Base-by-base conservation (phyloP, 2,888 invertebrate species). In the Oscheius sp. region DNA sequence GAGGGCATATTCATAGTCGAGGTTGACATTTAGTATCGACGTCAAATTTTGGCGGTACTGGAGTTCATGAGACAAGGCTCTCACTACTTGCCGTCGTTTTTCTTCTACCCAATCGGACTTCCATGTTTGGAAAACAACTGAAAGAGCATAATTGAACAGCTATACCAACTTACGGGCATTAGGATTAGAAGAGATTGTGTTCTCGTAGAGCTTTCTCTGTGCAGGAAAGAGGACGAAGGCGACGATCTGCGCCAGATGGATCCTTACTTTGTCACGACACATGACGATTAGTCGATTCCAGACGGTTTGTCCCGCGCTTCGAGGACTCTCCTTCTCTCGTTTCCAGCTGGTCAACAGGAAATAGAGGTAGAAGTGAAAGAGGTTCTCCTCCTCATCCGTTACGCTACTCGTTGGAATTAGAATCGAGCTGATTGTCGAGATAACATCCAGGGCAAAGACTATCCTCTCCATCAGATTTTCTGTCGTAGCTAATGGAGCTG, bases 181-280 rank as follows among this genome's bases (percentile, higher is more conserved):
- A 3, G 30, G 44, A 26, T 44, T 51, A 26, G 51, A n/a, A 22
- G 59, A 28, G n/a, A 59, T 22, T 1, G 59, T 33, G 20, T 64
- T 45, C 33, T 67, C 64, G 62, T 47, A 33, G 28, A 74, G 20
- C 59, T 77, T 77, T 12, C 45, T 50, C 36, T 72, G 71, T 17
- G 77, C 81, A 8, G 82, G 80, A 56, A 75, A 84, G 2, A 83
- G 71, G 2, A 80, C 68, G 50, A 80, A 84, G 36, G 83, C 81
- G n/a, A 83, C 75, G 44, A 82, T 22, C 24, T 82, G 80, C 4
- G 79, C 80, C 49, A 83, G 71, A 9, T 78, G 61, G n/a, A 71
- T 51, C n/a, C 74, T 56, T 3, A 73, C 75, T 66, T 68, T 69
- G 36, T 78, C 78, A 33, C 71, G 64, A 59, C 74, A 77, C 22